Evolutionary conservation across 2,797 vertebrate genomes (phyloP).

Genomic region (Etheostoma perlongum): DNA sequence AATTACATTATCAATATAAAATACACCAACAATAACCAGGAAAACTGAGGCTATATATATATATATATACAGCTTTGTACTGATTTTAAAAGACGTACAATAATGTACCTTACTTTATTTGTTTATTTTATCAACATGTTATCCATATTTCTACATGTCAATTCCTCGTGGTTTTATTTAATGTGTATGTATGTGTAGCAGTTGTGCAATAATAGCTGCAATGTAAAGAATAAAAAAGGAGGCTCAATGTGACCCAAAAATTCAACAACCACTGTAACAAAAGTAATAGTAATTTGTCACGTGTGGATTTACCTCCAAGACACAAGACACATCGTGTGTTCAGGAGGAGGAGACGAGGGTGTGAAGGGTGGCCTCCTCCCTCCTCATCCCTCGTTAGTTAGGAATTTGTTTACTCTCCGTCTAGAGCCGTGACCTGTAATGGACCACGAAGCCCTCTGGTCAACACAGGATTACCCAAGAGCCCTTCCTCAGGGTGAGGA

Average conservation of each 20-base stretch:
- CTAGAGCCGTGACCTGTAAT: conserved; percentile 84
- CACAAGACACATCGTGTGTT: conserved; percentile 22
- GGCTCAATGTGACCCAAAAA: not conserved
- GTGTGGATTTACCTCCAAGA: conserved; percentile 34
- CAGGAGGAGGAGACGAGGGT: conserved; percentile 34
- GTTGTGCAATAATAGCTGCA: not conserved
- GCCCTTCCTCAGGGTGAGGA: conserved; percentile 68
- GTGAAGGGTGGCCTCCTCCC: conserved; percentile 60
- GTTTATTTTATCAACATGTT: too few species aligned
- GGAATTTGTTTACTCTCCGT: conserved; percentile 86
- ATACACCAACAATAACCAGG: not conserved
- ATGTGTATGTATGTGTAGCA: not conserved
- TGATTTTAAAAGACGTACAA: not conserved
- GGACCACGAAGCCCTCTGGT: conserved; percentile 83
- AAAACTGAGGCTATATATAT: not conserved
- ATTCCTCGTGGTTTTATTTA: not conserved
- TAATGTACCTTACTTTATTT: too few species aligned
- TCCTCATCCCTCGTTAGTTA: conserved; percentile 82
- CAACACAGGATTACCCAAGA: conserved; percentile 85
- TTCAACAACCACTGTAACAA: conserved; percentile 14
- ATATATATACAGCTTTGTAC: too few species aligned
- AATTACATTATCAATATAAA: not conserved
- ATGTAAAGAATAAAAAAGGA: not conserved
- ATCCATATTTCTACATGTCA: not conserved
- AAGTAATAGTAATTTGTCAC: conserved; percentile 5